phyloP scores from a whole-genome alignment of 2,113 vertebrate species.

The Cairina moschata region DNA sequence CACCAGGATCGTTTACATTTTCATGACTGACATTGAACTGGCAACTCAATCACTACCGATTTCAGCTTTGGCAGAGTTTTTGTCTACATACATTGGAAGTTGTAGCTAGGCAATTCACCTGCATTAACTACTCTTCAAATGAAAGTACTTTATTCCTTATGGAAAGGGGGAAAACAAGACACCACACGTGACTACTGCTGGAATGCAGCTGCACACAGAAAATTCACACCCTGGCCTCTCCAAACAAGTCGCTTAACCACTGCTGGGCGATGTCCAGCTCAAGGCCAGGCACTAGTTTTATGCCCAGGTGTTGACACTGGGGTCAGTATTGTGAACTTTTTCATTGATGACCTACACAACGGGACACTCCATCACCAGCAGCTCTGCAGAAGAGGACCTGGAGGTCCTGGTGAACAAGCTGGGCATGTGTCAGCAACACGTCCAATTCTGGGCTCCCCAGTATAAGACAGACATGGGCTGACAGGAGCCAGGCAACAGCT shows the following conservation, averaged over 20 bases:
- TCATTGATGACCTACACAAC: not conserved
- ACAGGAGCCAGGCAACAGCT: not conserved
- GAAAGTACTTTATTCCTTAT: not conserved
- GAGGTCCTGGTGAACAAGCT: not conserved
- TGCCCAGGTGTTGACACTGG: not conserved
- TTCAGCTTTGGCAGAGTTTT: not conserved
- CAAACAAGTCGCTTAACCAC: not conserved
- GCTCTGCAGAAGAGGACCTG: not conserved
- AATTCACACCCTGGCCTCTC: not conserved
- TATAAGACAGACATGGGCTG: not conserved
- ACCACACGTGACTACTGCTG: not conserved
- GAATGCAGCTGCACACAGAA: not conserved
- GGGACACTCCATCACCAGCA: not conserved
- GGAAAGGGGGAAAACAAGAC: not conserved
- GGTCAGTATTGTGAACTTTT: not conserved
- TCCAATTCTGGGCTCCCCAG: not conserved
- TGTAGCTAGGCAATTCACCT: not conserved
- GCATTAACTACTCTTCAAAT: not conserved
- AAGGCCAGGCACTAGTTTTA: not conserved
- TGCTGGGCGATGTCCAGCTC: not conserved
- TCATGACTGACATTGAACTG: not conserved
- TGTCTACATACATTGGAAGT: not conserved
- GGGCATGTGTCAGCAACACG: fast-evolving
- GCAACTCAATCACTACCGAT: not conserved
- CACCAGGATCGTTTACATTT: not conserved